Evolutionary conservation across 2,888 invertebrate genomes (phyloP).

Genomic region (Aquatica leii): DNA sequence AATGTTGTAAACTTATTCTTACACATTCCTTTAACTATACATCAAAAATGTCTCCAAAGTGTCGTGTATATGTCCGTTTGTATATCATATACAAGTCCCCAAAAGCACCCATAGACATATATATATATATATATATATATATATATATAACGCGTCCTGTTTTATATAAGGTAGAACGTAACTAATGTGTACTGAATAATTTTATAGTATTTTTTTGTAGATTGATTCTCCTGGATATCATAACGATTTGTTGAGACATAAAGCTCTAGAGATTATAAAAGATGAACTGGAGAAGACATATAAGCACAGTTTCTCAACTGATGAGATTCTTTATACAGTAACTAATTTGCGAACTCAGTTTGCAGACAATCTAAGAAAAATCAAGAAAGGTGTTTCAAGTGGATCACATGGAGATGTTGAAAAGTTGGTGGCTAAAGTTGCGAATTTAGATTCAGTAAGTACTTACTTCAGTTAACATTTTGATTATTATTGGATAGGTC

Average conservation of each 20-base stretch:
- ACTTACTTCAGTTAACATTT: not conserved
- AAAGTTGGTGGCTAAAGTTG: not conserved
- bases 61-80: no score
- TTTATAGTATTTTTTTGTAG: not conserved
- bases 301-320: not conserved
- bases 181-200: not conserved
- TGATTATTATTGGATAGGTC: not conserved
- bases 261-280: not conserved
- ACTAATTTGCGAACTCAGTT: not conserved
- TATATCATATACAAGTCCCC: no score
- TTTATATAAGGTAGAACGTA: conserved; percentile 1
- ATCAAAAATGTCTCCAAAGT: no score
- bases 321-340: not conserved
- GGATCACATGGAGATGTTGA: not conserved
- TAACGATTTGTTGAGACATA: not conserved
- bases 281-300: not conserved
- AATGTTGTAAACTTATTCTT: no score
- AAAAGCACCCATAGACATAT: no score
- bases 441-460: not conserved
- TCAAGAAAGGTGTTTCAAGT: not conserved
- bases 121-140: not conserved
- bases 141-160: not conserved
- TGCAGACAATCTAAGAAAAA: not conserved
- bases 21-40: no score
- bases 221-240: not conserved